Conservation (phyloP, 2,113 vertebrate species). For the Phainopepla nitens region DNA sequence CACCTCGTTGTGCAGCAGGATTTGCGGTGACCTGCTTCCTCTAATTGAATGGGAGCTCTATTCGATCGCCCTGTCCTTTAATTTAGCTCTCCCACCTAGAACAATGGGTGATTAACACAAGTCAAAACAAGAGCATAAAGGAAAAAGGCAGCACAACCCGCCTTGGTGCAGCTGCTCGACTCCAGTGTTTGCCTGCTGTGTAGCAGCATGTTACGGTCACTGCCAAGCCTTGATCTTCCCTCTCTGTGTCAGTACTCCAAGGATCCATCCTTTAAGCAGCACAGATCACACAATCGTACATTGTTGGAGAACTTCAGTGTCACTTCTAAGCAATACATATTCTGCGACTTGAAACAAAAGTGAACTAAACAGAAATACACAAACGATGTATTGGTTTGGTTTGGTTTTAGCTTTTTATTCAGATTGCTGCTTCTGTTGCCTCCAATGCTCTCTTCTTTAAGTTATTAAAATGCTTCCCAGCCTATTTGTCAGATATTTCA, state of each 20-base stretch:
- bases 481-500: neutral
- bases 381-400: neutral
- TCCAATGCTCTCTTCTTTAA: neutral
- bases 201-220: slow-evolving; percentile 5
- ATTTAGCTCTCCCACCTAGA: slow-evolving; percentile 62
- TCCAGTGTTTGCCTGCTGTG: slow-evolving; percentile 2
- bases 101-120: slow-evolving; percentile 62
- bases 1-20: neutral
- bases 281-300: neutral
- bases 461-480: neutral
- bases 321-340: neutral
- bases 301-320: slow-evolving; percentile 2
- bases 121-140: slow-evolving; percentile 26
- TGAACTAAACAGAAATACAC: neutral
- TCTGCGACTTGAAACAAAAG: neutral
- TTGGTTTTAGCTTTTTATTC: neutral
- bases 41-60: neutral
- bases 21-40: slow-evolving; percentile 23
- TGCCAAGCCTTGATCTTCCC: slow-evolving; percentile 44
- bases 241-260: neutral
- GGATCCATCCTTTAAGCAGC: neutral
- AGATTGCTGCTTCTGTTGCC: neutral
- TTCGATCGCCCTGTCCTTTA: slow-evolving; percentile 24
- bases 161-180: slow-evolving; percentile 33
- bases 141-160: slow-evolving; percentile 18